Base-by-base conservation (phyloP, 2,888 invertebrate genomes). In the Eristalis arbustorum region DNA sequence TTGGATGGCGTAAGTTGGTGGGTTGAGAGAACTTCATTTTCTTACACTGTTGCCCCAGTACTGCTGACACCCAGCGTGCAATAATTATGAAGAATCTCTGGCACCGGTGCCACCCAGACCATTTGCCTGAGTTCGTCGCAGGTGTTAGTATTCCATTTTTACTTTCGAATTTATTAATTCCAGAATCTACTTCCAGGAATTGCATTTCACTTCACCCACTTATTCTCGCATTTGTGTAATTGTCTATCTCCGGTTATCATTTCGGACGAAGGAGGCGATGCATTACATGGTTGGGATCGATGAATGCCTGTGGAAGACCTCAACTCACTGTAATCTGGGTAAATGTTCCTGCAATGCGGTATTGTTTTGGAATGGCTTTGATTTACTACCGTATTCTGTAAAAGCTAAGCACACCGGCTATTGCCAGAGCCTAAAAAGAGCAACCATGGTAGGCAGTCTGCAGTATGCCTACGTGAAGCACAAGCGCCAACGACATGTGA, bases 1-100 rank as follows among this genome's bases (percentile, higher is more conserved):
- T 34, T 59, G 72, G 78, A 42, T 72, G 66, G 23, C 72, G 66
- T 72, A 72, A 72, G 66, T 72, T 78, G 64, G 64, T 66, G 34
- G 42, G 56, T 64, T 69, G n/a, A 28, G 34, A n/a, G 31, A 34
- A 71, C 14, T 61, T 8, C 10, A 64, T 34, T 68, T 56, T 28
- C 4, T n/a, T n/a, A n/a, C 69, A 2, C 4, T 11, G 28, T 59
- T 34, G 40, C 14, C 10, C 22, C 18, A 40, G 23, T 25, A 74
- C 6, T 25, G 31, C 18, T 34, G 34, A 34, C 66, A 40, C 66
- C 14, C n/a, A 49, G 25, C 11, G 31, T 31, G 31, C 37, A 22
- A 49, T 13, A 18, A 8, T 34, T 34, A 34, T 1, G 11, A 34
- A 11, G 34, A 34, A 1, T 34, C 34, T 11, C 11, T 34, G 11